A percentile compares a stretch with the other conserved stretches of the same genome.
phyloP scores from a whole-genome alignment of 2,888 invertebrate genomes.

The Xylophagus ater region DNA sequence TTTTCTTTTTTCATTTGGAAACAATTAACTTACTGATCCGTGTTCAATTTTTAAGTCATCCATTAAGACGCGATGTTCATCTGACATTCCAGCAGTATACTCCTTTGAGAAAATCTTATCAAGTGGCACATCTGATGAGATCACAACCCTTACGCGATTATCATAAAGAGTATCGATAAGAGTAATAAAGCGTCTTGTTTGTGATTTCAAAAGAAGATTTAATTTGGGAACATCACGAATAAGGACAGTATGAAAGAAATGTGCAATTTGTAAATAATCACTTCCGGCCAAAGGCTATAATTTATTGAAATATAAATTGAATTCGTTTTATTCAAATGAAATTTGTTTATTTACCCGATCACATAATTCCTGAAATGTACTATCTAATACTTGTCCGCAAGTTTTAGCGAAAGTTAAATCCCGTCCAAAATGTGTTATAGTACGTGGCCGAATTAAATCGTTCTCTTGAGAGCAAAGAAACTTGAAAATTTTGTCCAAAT shows the following conservation, averaged over 20 bases:
- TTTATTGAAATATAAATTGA: slow-evolving; percentile 16
- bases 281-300: slow-evolving; percentile 80
- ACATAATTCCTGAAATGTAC: slow-evolving; percentile 82
- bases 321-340: neutral
- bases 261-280: slow-evolving; percentile 87
- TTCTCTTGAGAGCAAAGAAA: slow-evolving; percentile 78
- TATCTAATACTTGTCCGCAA: slow-evolving; percentile 85
- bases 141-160: slow-evolving; percentile 74
- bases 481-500: slow-evolving; percentile 73
- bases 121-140: slow-evolving; percentile 69
- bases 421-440: slow-evolving; percentile 77
- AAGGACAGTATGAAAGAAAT: slow-evolving; percentile 90
- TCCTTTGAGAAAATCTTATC: slow-evolving; percentile 59
- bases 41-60: slow-evolving; percentile 84
- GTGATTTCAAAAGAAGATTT: slow-evolving; percentile 66
- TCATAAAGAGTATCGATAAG: slow-evolving; percentile 96
- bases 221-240: slow-evolving; percentile 81
- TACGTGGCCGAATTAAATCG: slow-evolving; percentile 74
- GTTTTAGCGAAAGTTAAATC: slow-evolving; percentile 79
- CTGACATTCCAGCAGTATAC: slow-evolving; percentile 45
- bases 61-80: slow-evolving; percentile 81
- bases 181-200: slow-evolving; percentile 88
- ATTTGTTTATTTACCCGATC: slow-evolving; percentile 54
- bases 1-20: slow-evolving; percentile 1
- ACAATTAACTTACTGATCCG: slow-evolving; percentile 49